Percentiles rank a stretch among this genome's conserved stretches.
These are phyloP conservation scores for Dermatophagoides farinae DNA, from an alignment of 1,140 invertebrate species.

Conservation along the genomic window DNA sequence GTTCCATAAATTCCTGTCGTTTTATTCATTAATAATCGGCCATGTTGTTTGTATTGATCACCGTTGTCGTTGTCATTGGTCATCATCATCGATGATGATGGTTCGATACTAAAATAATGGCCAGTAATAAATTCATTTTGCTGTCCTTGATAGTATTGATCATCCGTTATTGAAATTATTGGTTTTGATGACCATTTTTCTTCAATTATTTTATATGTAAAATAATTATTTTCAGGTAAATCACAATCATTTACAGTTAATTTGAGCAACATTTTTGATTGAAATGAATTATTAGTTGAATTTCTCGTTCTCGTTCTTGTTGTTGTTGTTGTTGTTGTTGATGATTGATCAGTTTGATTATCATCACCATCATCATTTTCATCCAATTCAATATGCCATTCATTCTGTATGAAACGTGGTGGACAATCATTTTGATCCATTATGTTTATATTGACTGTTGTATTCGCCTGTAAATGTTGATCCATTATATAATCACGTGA, in stretches of 20 bases:
- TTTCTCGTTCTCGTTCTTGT: too few relatives aligned
- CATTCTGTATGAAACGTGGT: conserved; percentile 78
- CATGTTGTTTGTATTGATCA: too few relatives aligned
- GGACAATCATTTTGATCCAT: conserved; percentile 41
- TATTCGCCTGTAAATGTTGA: conserved; percentile 20
- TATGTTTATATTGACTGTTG: conserved; percentile 19
- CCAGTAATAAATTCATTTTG: too few relatives aligned
- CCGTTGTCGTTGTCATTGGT: too few relatives aligned
- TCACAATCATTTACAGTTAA: conserved; percentile 86
- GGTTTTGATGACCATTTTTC: conserved; percentile 27
- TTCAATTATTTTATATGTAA: conserved; percentile 81
- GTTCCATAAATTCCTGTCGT: conserved; percentile 28
- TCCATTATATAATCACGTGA: neutral
- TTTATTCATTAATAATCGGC: too few relatives aligned
- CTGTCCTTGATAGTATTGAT: too few relatives aligned
- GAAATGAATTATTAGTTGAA: conserved; percentile 70
- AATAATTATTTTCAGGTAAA: conserved; percentile 62
- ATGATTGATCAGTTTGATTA: neutral
- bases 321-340: neutral
- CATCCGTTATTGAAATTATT: too few relatives aligned
- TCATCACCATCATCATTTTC: conserved; percentile 40
- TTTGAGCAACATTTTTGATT: conserved; percentile 41
- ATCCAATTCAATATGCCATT: conserved; percentile 86
- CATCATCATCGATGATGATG: too few relatives aligned
- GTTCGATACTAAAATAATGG: too few relatives aligned